Evolutionary conservation across 2,888 invertebrate species (phyloP).

Genomic region (Amaurobius ferox): DNA sequence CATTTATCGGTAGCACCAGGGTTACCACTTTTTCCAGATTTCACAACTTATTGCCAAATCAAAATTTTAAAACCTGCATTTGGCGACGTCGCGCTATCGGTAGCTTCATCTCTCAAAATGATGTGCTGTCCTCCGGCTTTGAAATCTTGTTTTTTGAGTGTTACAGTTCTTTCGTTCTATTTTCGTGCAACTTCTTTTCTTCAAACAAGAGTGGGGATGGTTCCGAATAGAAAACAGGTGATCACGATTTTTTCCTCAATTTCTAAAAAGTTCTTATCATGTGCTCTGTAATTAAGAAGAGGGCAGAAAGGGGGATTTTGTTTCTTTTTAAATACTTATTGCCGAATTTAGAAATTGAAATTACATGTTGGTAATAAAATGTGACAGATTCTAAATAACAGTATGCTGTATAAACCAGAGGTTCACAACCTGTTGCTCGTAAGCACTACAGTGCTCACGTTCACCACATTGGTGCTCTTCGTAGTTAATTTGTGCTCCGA

Average conservation of each 20-base stretch:
- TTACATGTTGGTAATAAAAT: too few species aligned
- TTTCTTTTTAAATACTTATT: too few species aligned
- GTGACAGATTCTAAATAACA: too few species aligned
- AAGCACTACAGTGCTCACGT: too few species aligned
- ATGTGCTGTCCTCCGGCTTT: not conserved
- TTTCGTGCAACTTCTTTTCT: not conserved
- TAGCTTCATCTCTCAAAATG: not conserved
- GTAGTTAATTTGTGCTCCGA: too few species aligned
- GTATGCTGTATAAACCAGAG: too few species aligned
- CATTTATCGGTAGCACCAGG: not conserved
- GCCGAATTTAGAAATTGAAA: too few species aligned
- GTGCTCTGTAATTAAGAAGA: too few species aligned
- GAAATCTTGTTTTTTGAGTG: not conserved
- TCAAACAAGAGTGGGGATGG: not conserved
- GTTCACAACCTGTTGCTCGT: too few species aligned
- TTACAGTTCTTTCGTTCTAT: constrained; percentile 1
- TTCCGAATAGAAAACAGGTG: not conserved
- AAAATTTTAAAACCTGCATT: too few species aligned
- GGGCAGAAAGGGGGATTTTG: too few species aligned
- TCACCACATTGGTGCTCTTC: too few species aligned
- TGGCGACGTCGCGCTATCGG: not conserved
- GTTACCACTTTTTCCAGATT: not conserved
- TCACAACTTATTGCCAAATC: not conserved
- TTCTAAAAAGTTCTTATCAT: not conserved
- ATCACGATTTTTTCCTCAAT: not conserved